Percentiles rank a stretch among this genome's conserved stretches.
phyloP scores from a whole-genome alignment of 2,113 vertebrate genomes.

The Acanthisitta chloris region DNA sequence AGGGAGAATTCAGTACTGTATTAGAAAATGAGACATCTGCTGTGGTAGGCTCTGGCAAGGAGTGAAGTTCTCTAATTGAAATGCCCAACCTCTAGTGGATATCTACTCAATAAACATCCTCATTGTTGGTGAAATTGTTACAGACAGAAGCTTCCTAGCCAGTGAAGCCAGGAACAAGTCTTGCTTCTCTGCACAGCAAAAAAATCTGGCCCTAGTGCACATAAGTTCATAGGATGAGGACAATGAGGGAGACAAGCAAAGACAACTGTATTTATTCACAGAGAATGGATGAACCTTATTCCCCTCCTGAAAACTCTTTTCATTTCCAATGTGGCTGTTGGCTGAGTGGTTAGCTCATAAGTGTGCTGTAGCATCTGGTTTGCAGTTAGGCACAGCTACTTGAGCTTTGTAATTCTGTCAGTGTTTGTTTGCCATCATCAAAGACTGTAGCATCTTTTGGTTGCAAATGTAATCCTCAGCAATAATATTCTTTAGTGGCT shows the following conservation, averaged over 20 bases:
- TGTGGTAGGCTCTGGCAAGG: slow-evolving; percentile 23
- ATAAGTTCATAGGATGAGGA: neutral
- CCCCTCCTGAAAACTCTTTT: neutral
- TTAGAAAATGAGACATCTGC: slow-evolving; percentile 62
- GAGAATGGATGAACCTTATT: neutral
- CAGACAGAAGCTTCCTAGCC: neutral
- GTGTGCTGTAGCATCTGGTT: slow-evolving; percentile 11
- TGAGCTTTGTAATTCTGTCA: neutral
- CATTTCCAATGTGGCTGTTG: neutral
- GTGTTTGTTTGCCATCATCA: neutral
- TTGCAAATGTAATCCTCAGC: neutral
- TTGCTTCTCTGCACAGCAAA: neutral
- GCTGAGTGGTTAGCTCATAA: neutral
- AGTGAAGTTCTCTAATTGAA: slow-evolving; percentile 58
- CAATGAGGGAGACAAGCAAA: neutral
- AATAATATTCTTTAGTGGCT: neutral
- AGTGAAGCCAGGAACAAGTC: neutral
- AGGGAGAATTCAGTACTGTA: slow-evolving; percentile 37
- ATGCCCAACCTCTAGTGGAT: slow-evolving; percentile 41
- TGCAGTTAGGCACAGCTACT: neutral
- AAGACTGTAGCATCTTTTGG: neutral
- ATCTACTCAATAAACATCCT: slow-evolving; percentile 12
- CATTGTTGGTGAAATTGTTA: neutral
- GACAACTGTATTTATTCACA: neutral
- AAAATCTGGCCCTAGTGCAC: neutral